phyloP scores from a whole-genome alignment of 2,888 invertebrate genomes.

The Agriopis leucophaearia region DNA sequence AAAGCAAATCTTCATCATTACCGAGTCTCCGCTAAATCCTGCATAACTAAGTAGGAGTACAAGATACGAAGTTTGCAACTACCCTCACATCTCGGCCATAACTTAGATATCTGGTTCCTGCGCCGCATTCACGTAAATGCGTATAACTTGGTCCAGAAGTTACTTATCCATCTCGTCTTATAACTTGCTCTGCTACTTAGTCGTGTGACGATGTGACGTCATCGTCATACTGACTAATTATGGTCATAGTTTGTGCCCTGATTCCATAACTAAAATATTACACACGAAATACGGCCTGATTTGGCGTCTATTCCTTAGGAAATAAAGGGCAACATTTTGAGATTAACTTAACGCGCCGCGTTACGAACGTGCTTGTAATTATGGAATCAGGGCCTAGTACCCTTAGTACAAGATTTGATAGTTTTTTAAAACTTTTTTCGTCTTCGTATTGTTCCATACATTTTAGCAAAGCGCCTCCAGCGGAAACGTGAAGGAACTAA shows the following conservation, averaged over 20 bases:
- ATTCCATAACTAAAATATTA: too few relatives aligned
- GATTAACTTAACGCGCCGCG: too few relatives aligned
- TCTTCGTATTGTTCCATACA: too few relatives aligned
- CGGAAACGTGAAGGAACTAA: too few relatives aligned
- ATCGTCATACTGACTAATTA: neutral
- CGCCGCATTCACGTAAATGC: constrained; percentile 8
- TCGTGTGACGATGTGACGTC: neutral
- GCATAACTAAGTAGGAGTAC: constrained; percentile 6
- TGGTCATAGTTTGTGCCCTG: neutral
- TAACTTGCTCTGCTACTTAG: neutral
- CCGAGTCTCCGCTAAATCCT: neutral
- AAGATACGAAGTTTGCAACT: constrained; percentile 18
- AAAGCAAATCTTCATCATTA: constrained; percentile 1
- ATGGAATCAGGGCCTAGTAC: too few relatives aligned
- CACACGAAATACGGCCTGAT: too few relatives aligned
- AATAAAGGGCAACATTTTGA: too few relatives aligned
- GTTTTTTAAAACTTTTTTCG: too few relatives aligned
- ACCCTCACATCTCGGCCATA: constrained; percentile 12
- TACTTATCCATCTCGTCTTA: neutral
- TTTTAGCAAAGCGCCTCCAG: too few relatives aligned
- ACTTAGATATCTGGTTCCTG: constrained; percentile 18
- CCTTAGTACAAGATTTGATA: too few relatives aligned
- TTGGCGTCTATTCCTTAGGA: too few relatives aligned
- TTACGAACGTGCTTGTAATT: too few relatives aligned
- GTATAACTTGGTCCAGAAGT: neutral